Percentiles rank a stretch among this genome's conserved stretches.
Evolutionary conservation across 2,888 invertebrate species (phyloP).

Genomic region (Heliconius hortense): DNA sequence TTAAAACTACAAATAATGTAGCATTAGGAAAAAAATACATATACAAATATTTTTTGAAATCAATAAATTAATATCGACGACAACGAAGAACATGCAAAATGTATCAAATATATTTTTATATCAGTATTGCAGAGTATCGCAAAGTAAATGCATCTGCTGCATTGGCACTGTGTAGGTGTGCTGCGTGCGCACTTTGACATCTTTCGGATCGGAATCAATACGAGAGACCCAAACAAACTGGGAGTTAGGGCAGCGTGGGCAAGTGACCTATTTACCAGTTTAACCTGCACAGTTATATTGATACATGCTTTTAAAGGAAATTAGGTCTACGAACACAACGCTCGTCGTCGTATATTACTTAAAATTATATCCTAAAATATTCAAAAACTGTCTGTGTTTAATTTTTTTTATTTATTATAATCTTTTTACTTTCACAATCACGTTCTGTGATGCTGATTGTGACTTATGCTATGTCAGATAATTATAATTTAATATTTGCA

Average conservation of each 20-base stretch:
- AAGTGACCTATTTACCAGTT: constrained; percentile 71
- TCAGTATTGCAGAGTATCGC: background rate
- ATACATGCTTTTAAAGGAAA: background rate
- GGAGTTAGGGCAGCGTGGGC: constrained; percentile 65
- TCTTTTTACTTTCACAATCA: background rate
- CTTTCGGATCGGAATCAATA: constrained; percentile 63
- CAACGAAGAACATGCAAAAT: background rate
- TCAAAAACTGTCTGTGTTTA: background rate
- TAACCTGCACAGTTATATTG: constrained; percentile 51
- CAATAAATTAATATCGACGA: background rate
- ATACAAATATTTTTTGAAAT: too few species aligned
- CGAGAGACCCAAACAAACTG: constrained; percentile 76
- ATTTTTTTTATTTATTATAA: background rate
- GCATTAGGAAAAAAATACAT: too few species aligned
- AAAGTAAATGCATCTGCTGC: constrained; percentile 43
- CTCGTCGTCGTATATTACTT: background rate
- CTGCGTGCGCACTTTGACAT: constrained; percentile 67
- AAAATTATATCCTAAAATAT: too few species aligned
- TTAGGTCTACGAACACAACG: background rate
- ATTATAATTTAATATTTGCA: background rate
- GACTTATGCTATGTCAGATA: background rate
- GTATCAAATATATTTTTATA: background rate
- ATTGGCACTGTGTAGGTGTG: constrained; percentile 41
- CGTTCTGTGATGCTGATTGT: background rate
- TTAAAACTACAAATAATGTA: too few species aligned